A percentile compares a stretch with the other conserved stretches of the same genome.
phyloP scores from a whole-genome alignment of 2,797 vertebrate species.

The Dermochelys coriacea region DNA sequence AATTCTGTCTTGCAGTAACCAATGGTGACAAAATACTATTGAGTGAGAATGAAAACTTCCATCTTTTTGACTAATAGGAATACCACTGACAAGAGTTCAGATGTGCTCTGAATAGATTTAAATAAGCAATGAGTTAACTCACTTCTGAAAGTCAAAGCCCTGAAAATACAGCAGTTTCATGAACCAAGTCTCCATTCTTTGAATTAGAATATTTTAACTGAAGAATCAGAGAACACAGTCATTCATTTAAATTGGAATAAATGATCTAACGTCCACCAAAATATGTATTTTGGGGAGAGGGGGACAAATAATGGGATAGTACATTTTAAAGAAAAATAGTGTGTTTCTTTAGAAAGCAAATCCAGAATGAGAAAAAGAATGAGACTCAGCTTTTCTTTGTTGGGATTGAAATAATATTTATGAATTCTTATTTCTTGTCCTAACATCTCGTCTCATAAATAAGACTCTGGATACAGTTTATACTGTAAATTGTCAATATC shows the following conservation, averaged over 20 bases:
- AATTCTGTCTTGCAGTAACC: not conserved
- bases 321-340: not conserved
- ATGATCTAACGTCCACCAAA: not conserved
- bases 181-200: not conserved
- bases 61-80: slow-evolving; percentile 2
- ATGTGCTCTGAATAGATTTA: not conserved
- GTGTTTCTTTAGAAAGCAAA: not conserved
- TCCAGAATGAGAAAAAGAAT: not conserved
- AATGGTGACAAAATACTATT: slow-evolving; percentile 1
- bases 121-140: not conserved
- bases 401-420: not conserved
- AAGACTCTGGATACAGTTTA: not conserved
- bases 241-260: not conserved
- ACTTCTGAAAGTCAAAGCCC: not conserved
- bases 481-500: not conserved
- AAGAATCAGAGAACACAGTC: not conserved
- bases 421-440: not conserved
- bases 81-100: not conserved
- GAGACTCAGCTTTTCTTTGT: not conserved
- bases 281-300: not conserved
- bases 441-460: not conserved
- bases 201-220: not conserved
- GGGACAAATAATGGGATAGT: not conserved
- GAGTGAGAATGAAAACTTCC: not conserved
- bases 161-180: not conserved